A percentile compares a stretch with the other conserved stretches of the same genome.
Evolutionary conservation across 1,140 invertebrate species (phyloP).

Genomic region (Diuraphis noxia): DNA sequence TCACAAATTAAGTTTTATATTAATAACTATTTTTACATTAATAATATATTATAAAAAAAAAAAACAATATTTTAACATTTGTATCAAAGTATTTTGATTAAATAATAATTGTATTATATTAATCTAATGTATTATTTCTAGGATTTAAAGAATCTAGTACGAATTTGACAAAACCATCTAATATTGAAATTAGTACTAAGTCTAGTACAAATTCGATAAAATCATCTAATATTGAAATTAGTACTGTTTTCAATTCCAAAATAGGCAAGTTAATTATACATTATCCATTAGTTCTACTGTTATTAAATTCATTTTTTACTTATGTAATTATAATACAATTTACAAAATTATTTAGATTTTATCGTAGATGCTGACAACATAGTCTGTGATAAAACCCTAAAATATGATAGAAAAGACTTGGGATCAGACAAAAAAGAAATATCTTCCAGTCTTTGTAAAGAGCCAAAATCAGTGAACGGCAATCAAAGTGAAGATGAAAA

Average conservation of each 20-base stretch:
- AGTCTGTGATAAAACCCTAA: not conserved
- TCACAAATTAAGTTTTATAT: not conserved
- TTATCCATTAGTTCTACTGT: not conserved
- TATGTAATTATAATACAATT: not conserved
- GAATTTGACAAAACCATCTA: not conserved
- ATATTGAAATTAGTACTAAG: not conserved
- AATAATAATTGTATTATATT: not conserved
- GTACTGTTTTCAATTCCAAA: not conserved
- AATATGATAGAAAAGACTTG: constrained; percentile 27
- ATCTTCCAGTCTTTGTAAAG: constrained; percentile 40
- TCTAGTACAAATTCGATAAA: no score
- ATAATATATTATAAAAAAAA: no score
- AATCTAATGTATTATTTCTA: not conserved
- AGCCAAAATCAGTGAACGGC: constrained; percentile 1
- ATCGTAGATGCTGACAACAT: not conserved
- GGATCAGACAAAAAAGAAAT: constrained; percentile 38
- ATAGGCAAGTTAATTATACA: not conserved
- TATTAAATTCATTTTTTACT: not conserved
- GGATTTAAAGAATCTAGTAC: not conserved
- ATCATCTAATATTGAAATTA: not conserved
- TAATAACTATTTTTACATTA: not conserved
- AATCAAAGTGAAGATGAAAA: constrained; percentile 42
- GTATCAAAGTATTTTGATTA: not conserved
- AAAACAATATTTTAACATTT: not conserved
- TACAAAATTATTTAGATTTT: constrained; percentile 20